Percentiles rank a stretch among this genome's conserved stretches.
phyloP scores from a whole-genome alignment of 1,140 invertebrate species.

The Onthophagus taurus region DNA sequence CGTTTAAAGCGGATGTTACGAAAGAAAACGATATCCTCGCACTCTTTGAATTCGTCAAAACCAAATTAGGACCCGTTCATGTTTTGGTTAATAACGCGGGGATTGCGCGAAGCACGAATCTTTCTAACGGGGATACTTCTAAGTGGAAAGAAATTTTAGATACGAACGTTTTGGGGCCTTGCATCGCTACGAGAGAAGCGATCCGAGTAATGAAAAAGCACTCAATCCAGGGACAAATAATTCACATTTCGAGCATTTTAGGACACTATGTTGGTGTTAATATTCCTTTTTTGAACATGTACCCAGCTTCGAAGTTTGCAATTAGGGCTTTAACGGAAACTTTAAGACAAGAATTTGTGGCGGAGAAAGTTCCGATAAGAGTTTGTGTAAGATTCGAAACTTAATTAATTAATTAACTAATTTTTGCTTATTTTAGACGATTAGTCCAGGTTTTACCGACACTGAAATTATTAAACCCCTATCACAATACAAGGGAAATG shows the following conservation, averaged over 20 bases:
- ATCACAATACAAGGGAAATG: conserved; percentile 44
- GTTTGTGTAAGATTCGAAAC: conserved; percentile 37
- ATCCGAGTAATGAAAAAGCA: conserved; percentile 3
- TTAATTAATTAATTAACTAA: too few relatives aligned
- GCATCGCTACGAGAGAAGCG: conserved; percentile 41
- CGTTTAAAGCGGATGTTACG: conserved; percentile 52
- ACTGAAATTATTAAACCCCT: conserved; percentile 4
- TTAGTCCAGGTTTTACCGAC: conserved; percentile 9
- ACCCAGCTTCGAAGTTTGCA: conserved; percentile 39
- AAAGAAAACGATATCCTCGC: conserved; percentile 52
- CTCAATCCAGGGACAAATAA: conserved; percentile 1
- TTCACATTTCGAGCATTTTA: conserved; percentile 6
- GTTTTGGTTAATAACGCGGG: conserved; percentile 69
- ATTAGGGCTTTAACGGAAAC: conserved; percentile 39
- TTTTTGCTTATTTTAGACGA: conserved; percentile 27
- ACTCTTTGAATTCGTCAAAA: conserved; percentile 53
- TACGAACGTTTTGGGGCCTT: conserved; percentile 46
- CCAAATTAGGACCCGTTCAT: conserved; percentile 52
- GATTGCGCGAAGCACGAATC: conserved; percentile 16
- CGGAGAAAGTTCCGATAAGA: background rate
- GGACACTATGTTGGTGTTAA: conserved; percentile 7
- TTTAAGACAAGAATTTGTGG: conserved; percentile 33
- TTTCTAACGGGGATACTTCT: conserved; percentile 24
- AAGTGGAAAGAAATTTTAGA: conserved; percentile 39
- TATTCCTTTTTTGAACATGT: conserved; percentile 17